These are phyloP conservation scores for Cricetomys ansorgei DNA, from an alignment of 2,113 vertebrate species.

Conservation along the genomic window DNA sequence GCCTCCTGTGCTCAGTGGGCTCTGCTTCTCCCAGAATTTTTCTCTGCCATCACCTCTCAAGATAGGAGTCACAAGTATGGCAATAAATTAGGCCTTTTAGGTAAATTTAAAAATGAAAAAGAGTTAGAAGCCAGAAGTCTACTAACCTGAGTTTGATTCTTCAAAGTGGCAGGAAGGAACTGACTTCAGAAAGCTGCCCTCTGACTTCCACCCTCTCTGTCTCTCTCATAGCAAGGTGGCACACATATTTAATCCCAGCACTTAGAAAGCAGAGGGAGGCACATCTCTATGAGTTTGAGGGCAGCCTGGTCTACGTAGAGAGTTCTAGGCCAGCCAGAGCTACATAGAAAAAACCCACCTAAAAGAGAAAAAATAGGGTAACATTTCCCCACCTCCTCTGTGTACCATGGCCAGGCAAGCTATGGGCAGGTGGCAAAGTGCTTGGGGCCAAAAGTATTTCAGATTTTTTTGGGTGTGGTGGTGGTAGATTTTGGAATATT, in stretches of 20 bases:
- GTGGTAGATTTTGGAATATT: neutral
- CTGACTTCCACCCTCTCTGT: neutral
- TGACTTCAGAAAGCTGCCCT: neutral
- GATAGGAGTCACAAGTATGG: neutral
- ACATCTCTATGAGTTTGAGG: too few species aligned
- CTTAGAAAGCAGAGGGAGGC: too few species aligned
- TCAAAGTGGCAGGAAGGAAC: neutral
- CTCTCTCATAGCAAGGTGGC: too few species aligned
- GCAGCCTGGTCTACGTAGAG: too few species aligned
- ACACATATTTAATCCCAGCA: neutral
- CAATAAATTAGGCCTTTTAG: neutral
- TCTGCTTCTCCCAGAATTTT: too few species aligned
- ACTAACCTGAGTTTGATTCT: neutral
- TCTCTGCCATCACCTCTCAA: neutral
- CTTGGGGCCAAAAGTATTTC: neutral
- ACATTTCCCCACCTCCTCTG: neutral
- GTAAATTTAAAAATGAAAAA: neutral
- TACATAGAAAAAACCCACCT: too few species aligned
- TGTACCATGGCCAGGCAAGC: neutral
- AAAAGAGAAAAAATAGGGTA: too few species aligned
- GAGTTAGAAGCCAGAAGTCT: neutral
- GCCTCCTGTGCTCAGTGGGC: rapidly evolving
- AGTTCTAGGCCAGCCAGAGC: too few species aligned
- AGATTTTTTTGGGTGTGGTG: neutral
- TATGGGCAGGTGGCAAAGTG: neutral